phyloP scores from a whole-genome alignment of 2,888 invertebrate genomes.

The Tenthredo livida region DNA sequence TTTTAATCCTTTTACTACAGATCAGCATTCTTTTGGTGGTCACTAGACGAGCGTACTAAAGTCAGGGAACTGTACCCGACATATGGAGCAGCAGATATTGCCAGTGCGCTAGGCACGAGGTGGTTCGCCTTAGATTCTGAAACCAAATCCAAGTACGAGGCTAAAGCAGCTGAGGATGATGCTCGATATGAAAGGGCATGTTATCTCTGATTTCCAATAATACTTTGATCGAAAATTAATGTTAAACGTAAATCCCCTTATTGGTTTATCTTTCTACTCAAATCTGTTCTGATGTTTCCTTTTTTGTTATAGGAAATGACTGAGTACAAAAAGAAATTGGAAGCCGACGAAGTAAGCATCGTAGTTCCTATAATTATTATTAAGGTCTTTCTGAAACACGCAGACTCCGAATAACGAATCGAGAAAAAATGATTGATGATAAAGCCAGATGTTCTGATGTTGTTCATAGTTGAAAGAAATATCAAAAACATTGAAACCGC shows the following conservation, averaged over 20 bases:
- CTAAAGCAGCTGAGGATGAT: constrained; percentile 96
- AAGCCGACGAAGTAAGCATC: constrained; percentile 75
- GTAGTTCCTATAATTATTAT: constrained; percentile 80
- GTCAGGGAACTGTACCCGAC: constrained; percentile 96
- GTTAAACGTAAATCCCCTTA: too few species aligned
- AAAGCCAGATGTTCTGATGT: background rate
- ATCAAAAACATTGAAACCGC: too few species aligned
- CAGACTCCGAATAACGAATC: too few species aligned
- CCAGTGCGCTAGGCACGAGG: constrained; percentile 96
- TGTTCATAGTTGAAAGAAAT: too few species aligned
- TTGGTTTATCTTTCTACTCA: too few species aligned
- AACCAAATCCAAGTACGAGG: constrained; percentile 93
- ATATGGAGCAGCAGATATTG: constrained; percentile 97
- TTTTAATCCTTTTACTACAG: constrained; percentile 80
- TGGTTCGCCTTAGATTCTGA: constrained; percentile 95
- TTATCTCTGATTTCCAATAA: constrained; percentile 59
- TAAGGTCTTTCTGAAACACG: constrained; percentile 67
- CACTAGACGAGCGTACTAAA: constrained; percentile 97
- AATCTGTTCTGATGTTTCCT: too few species aligned
- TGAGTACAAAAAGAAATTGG: constrained; percentile 88
- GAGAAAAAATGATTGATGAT: too few species aligned
- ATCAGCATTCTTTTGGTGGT: constrained; percentile 98
- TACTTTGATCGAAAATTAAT: background rate
- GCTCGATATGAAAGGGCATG: constrained; percentile 96
- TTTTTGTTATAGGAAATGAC: constrained; percentile 86